Conservation (phyloP, 2,113 vertebrate species). For the Paramormyrops kingsleyae region DNA sequence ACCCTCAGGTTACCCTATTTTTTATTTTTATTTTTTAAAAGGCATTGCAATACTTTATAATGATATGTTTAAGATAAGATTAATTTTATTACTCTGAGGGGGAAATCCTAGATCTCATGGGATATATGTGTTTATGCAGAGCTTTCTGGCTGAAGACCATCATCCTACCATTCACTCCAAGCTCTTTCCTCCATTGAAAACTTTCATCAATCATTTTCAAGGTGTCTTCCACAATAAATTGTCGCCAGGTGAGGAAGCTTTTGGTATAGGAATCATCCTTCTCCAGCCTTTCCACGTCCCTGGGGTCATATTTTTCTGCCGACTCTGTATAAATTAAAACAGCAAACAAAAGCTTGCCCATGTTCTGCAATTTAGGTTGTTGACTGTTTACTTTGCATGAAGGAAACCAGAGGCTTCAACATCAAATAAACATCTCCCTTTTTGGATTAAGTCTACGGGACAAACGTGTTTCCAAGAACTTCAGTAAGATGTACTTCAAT, state of each 20-base stretch:
- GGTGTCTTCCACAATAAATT: constrained; percentile 73
- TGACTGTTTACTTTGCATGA: background rate
- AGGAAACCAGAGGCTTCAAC: background rate
- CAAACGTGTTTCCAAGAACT: background rate
- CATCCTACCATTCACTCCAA: constrained; percentile 77
- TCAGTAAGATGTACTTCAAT: background rate
- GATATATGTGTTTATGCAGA: background rate
- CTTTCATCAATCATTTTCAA: constrained; percentile 97
- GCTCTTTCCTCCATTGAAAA: constrained; percentile 90
- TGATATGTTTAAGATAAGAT: background rate
- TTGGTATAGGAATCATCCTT: constrained; percentile 76
- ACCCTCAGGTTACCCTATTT: no score
- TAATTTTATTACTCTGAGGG: background rate
- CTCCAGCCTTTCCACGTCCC: constrained; percentile 83
- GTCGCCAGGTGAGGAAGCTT: constrained; percentile 76
- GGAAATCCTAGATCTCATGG: background rate
- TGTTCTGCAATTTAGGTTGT: background rate
- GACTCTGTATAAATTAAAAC: constrained; percentile 60
- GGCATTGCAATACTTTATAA: background rate
- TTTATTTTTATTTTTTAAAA: background rate
- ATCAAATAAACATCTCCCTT: background rate
- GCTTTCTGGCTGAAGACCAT: background rate
- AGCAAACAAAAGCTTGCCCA: background rate
- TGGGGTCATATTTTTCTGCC: constrained; percentile 79
- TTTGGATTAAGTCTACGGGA: background rate